A percentile compares a stretch with the other conserved stretches of the same genome.
Evolutionary conservation across 2,797 vertebrate genomes (phyloP).

Genomic region (Sandelia bainsii): DNA sequence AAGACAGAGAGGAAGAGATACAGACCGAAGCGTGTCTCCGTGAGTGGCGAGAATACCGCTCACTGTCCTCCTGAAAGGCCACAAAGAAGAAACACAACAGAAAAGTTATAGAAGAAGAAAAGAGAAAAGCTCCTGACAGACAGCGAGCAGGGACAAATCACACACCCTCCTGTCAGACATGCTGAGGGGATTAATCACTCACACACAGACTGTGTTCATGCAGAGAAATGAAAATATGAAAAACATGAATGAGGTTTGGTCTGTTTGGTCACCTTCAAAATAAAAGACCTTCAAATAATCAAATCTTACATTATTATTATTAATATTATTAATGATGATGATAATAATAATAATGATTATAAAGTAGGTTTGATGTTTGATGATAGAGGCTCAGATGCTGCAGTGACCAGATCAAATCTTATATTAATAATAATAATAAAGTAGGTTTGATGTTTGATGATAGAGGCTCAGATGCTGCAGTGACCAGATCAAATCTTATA

Average conservation of each 20-base stretch:
- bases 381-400: too few species aligned
- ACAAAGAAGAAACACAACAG: conserved; percentile 66
- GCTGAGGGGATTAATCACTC: background rate
- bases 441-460: too few species aligned
- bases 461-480: too few species aligned
- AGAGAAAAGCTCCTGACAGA: background rate
- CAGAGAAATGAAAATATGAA: background rate
- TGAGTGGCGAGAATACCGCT: conserved; percentile 89
- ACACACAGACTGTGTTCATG: background rate
- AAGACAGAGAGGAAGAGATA: conserved; percentile 62
- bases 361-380: too few species aligned
- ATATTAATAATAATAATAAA: too few species aligned
- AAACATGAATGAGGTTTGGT: background rate
- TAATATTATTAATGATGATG: background rate
- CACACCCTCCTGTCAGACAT: background rate
- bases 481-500: background rate
- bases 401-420: background rate
- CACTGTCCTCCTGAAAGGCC: conserved; percentile 92
- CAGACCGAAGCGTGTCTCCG: conserved; percentile 93
- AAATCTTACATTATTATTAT: too few species aligned
- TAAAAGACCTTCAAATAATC: background rate
- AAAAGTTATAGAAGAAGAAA: conserved; percentile 17
- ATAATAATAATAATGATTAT: background rate
- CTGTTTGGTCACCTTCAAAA: background rate
- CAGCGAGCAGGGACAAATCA: conserved; percentile 1